Evolutionary conservation across 2,113 vertebrate genomes (phyloP).

Genomic region (Hippocampus zosterae): DNA sequence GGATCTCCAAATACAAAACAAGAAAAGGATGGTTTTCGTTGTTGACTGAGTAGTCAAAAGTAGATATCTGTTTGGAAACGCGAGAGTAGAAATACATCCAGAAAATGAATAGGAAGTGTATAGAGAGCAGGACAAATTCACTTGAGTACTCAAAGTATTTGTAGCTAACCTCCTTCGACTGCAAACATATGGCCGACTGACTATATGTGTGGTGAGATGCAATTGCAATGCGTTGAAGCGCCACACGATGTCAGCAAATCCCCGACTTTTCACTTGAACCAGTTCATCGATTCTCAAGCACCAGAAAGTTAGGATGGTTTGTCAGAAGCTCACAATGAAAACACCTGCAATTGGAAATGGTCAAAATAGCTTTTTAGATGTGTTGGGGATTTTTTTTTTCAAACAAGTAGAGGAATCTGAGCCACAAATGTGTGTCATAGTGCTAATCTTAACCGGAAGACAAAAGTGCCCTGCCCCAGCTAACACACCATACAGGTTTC

Average conservation of each 20-base stretch:
- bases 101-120: too few relatives aligned
- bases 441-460: background rate
- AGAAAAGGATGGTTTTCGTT: too few relatives aligned
- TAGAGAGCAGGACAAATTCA: too few relatives aligned
- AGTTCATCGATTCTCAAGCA: background rate
- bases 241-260: slow-evolving; percentile 46
- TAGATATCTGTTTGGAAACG: too few relatives aligned
- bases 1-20: too few relatives aligned
- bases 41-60: too few relatives aligned
- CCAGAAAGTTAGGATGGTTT: background rate
- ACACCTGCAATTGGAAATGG: background rate
- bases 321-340: background rate
- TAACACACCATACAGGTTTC: background rate
- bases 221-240: background rate
- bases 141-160: background rate
- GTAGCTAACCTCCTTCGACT: background rate
- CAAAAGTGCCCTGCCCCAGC: background rate
- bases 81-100: too few relatives aligned
- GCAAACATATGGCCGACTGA: background rate
- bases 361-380: background rate
- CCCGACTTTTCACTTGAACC: background rate
- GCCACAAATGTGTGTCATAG: background rate
- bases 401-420: too few relatives aligned
- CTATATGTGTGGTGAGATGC: too few relatives aligned
- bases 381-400: background rate